Evolutionary conservation across 2,888 invertebrate species (phyloP).

Genomic region (Mythimna loreyi): DNA sequence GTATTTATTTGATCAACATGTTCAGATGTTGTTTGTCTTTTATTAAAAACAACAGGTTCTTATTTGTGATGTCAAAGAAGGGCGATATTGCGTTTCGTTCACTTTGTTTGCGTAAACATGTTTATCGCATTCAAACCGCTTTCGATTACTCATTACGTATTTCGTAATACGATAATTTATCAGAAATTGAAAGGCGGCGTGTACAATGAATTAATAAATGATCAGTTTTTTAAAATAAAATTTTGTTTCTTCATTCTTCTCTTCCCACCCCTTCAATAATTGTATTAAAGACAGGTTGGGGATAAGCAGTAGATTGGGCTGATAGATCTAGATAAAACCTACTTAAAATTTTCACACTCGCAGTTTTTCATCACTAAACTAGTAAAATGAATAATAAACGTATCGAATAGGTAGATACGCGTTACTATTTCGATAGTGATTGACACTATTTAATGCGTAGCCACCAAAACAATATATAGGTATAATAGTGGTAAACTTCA

Average conservation of each 20-base stretch:
- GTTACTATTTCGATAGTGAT: too few relatives aligned
- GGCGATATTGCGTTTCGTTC: conserved; percentile 35
- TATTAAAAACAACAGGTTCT: conserved; percentile 32
- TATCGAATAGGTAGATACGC: too few relatives aligned
- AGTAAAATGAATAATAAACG: too few relatives aligned
- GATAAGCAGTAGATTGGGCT: background rate
- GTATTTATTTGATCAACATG: conserved; percentile 20
- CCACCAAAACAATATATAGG: too few relatives aligned
- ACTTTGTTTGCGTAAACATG: conserved; percentile 54
- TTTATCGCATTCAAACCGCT: conserved; percentile 45
- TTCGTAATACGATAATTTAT: conserved; percentile 43
- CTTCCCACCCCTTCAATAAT: too few relatives aligned
- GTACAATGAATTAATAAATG: background rate
- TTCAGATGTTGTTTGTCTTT: conserved; percentile 7
- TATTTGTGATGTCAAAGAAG: conserved; percentile 41
- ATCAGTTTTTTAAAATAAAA: background rate
- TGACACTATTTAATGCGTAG: too few relatives aligned
- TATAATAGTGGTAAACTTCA: too few relatives aligned
- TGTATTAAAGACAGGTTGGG: background rate
- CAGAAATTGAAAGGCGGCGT: conserved; percentile 27
- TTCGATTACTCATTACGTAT: conserved; percentile 42
- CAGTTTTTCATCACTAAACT: too few relatives aligned
- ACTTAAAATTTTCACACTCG: too few relatives aligned
- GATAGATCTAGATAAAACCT: too few relatives aligned
- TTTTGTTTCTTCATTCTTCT: background rate